phyloP scores from a whole-genome alignment of 2,113 vertebrate species.

The Rhinolophus sinicus region DNA sequence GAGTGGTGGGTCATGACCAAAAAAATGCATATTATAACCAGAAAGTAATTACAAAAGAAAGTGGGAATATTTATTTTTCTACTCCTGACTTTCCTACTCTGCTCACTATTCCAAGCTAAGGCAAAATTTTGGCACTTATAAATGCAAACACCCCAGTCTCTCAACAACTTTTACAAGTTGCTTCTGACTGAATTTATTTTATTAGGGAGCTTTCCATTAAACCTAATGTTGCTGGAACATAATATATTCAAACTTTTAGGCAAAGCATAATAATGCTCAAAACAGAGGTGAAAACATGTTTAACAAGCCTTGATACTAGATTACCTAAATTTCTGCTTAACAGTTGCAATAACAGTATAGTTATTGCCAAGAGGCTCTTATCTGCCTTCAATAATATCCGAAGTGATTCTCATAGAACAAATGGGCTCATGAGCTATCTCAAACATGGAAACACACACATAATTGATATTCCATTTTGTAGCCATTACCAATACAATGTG shows the following conservation, averaged over 20 bases:
- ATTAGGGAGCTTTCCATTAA: slow-evolving; percentile 30
- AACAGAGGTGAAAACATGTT: slow-evolving; percentile 3
- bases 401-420: slow-evolving; percentile 51
- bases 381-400: slow-evolving; percentile 1
- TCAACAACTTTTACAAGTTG: neutral
- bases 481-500: neutral
- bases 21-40: neutral
- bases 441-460: neutral
- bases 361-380: neutral
- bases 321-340: slow-evolving; percentile 7
- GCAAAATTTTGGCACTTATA: neutral
- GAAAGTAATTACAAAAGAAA: neutral
- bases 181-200: slow-evolving; percentile 34
- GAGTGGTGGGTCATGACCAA: neutral
- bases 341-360: neutral
- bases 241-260: slow-evolving; percentile 45
- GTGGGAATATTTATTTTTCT: neutral
- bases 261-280: neutral
- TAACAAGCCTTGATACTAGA: neutral
- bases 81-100: neutral
- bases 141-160: neutral
- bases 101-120: neutral
- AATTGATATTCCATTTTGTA: neutral
- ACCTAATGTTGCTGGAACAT: neutral
- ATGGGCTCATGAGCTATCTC: neutral